Base-by-base conservation (phyloP, 2,888 invertebrate genomes). In the Zygaena filipendulae region DNA sequence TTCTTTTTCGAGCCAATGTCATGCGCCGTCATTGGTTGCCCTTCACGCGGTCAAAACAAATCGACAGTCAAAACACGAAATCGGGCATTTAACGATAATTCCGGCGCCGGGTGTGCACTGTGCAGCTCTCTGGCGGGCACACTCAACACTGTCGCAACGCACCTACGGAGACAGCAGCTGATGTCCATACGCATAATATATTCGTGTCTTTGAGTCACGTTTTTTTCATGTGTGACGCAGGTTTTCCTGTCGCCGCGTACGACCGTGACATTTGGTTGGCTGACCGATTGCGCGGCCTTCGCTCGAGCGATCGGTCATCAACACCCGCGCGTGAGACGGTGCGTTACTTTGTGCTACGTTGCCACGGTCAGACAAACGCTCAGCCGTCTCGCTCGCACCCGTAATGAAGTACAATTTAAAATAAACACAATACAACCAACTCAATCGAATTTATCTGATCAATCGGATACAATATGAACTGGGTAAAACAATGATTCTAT, bases 271-370 rank as follows among this genome's bases (percentile, higher is more conserved):
- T 79, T 79, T 79, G 63, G 52, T 53, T 63, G 70, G 62, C 63
- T 75, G 77, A 77, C 77, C 75, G 77, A 79, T 77, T 75, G 75
- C 49, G 47, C 68, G 74, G 72, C 77, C 77, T 79, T 75, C 75
- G 60, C 47, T 47, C 55, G 68, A 75, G n/a, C n/a, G n/a, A n/a
- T n/a, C 16, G 75, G 77, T 79, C 77, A 70, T 63, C 75, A 70
- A 72, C 77, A 61, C 69, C 69, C 57, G 60, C 54, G 59, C 59
- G 55, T 48, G 61, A 56, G 60, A 49, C 52, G 50, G 62, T 53
- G 59, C 56, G 46, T 52, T 56, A 64, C 66, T 55, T 59, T 59
- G 57, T 49, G 43, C 40, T 49, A 47, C 49, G 53, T 59, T 61
- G 60, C 58, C 60, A 61, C 60, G 54, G 49, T 43, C 36, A 49